phyloP scores from a whole-genome alignment of 1,140 invertebrate genomes.

The Brachionus plicatilis region DNA sequence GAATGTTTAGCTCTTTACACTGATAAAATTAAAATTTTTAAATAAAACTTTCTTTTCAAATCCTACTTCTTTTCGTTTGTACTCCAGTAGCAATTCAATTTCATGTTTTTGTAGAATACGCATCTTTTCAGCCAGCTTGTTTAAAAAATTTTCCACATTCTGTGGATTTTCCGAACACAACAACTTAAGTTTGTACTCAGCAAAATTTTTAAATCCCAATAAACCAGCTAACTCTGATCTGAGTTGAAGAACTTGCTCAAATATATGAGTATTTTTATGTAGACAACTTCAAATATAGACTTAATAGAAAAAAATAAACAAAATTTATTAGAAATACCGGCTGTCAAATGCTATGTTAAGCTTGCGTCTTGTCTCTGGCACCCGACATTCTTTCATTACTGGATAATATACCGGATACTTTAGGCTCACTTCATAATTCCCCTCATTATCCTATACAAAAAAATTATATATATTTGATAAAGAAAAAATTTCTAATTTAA shows the following conservation, averaged over 20 bases:
- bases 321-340: constrained; percentile 46
- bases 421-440: constrained; percentile 57
- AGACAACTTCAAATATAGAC: constrained; percentile 51
- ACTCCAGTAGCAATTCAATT: constrained; percentile 53
- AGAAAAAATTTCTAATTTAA: not conserved
- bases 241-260: constrained; percentile 59
- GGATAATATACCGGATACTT: constrained; percentile 62
- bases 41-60: not conserved
- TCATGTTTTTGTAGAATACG: constrained; percentile 56
- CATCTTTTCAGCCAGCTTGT: constrained; percentile 56
- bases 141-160: constrained; percentile 56
- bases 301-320: constrained; percentile 34
- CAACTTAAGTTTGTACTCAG: constrained; percentile 58
- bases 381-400: constrained; percentile 57
- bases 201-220: constrained; percentile 58
- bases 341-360: constrained; percentile 58
- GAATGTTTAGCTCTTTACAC: constrained; percentile 56
- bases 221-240: constrained; percentile 57
- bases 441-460: constrained; percentile 50
- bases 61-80: constrained; percentile 58
- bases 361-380: constrained; percentile 55
- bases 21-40: constrained; percentile 42
- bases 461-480: no score
- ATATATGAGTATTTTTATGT: constrained; percentile 57
- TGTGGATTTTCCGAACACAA: constrained; percentile 59